These are phyloP conservation scores for Zoanthus solanderi DNA, from an alignment of 92 coral and sea anemone genomes.

Conservation along the genomic window DNA sequence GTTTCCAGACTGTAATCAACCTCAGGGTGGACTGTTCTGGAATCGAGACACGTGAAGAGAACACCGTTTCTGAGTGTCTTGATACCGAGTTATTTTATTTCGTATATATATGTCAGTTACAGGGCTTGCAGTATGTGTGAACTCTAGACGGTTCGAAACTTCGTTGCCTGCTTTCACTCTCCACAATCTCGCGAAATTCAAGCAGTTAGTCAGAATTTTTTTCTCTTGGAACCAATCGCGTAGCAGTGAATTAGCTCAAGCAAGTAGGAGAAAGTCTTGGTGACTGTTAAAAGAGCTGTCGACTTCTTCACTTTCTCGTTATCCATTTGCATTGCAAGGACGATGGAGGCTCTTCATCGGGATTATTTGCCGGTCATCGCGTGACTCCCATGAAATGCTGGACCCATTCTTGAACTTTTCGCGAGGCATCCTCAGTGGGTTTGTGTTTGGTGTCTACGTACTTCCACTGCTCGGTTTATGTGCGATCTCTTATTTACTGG, in stretches of 20 bases:
- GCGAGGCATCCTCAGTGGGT: neutral
- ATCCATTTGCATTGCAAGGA: neutral
- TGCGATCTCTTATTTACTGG: neutral
- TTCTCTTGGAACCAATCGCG: neutral
- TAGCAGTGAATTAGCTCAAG: neutral
- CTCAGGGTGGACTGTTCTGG: slow-evolving; percentile 12
- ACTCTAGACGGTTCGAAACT: too few species aligned
- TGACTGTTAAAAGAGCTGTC: neutral
- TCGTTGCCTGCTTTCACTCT: neutral
- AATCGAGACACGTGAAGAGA: slow-evolving; percentile 50
- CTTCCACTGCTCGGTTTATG: neutral
- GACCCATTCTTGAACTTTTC: neutral
- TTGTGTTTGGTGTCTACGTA: neutral
- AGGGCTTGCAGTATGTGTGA: neutral
- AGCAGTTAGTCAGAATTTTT: neutral
- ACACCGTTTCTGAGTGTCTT: neutral
- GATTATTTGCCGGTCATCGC: neutral
- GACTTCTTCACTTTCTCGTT: neutral
- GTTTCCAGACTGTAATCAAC: slow-evolving; percentile 51
- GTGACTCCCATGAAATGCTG: neutral
- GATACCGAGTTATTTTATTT: neutral
- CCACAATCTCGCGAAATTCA: neutral
- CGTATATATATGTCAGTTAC: neutral
- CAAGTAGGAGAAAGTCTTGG: neutral
- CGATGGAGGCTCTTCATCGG: neutral